Base-by-base conservation (phyloP, 2,113 vertebrate species). In the Craseonycteris thonglongyai region DNA sequence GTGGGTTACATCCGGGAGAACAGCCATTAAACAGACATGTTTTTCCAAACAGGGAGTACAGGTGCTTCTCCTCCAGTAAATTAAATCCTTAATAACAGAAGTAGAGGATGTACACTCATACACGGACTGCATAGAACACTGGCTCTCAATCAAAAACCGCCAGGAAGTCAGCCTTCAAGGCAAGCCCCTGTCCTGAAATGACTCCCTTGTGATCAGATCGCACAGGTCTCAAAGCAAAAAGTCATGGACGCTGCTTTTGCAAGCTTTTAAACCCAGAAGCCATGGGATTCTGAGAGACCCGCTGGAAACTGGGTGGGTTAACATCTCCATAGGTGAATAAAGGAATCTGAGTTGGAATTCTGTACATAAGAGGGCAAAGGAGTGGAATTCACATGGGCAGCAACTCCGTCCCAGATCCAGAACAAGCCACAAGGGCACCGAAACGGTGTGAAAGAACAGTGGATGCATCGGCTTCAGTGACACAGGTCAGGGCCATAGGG, bases 31-130 rank as follows among this genome's bases (percentile, higher is more conserved):
- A 88, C 82, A 68, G 82, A 93, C 91, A 81, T n/a, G n/a, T 94
- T 96, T 96, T 93, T 86, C 97, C 96, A 95, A 95, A 96, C 74
- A 76, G 79, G 58, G 89, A 95, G 84, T 91, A 86, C 96, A 97
- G 96, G 97, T 97, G 97, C 79, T 97, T 97, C 97, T 96, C 94
- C 96, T 96, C 91, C 82, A 91, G 95, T 93, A 95, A 96, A 96
- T 93, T 80, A 87, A 95, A 85, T 71, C 86, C 75, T 74, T 91
- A 78, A 61, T 90, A 84, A 75, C 88, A 79, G 71, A 51, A 71
- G 82, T 42, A 81, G 86, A 91, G 97, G 96, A 13, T 94, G 93
- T 74, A 72, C 66, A 19, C 51, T 93, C 72, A 40, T 33, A 92
- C 95, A 69, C 38, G 82, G 94, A 65, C 83, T 7, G 79, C 91